A percentile compares a stretch with the other conserved stretches of the same genome.
phyloP scores from a whole-genome alignment of 1,140 invertebrate genomes.

The Piezodorus guildinii region DNA sequence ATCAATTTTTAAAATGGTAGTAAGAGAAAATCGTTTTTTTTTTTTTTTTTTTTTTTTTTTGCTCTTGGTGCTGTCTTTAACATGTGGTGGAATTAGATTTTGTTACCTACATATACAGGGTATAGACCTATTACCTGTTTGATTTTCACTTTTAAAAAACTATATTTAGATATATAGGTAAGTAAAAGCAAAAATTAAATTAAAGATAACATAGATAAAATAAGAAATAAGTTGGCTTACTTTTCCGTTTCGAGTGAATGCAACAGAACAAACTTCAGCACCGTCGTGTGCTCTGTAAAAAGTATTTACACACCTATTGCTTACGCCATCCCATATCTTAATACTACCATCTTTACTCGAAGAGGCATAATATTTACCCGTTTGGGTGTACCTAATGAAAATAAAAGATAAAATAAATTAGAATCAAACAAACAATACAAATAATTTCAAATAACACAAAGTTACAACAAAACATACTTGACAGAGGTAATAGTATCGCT shows the following conservation, averaged over 20 bases:
- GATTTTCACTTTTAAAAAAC: too few relatives aligned
- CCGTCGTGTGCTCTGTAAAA: constrained; percentile 90
- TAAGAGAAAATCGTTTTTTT: too few relatives aligned
- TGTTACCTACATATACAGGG: too few relatives aligned
- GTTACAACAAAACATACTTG: constrained; percentile 42
- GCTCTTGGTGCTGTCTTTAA: too few relatives aligned
- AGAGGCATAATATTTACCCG: constrained; percentile 80
- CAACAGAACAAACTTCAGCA: constrained; percentile 83
- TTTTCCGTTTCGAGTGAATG: constrained; percentile 94
- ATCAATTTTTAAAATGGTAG: too few relatives aligned
- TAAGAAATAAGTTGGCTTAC: constrained; percentile 38
- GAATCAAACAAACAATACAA: neutral
- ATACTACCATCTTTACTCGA: constrained; percentile 87
- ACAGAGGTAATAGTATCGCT: constrained; percentile 72
- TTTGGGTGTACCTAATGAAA: constrained; percentile 48
- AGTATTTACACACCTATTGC: constrained; percentile 87
- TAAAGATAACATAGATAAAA: too few relatives aligned
- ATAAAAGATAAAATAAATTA: neutral
- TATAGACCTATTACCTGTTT: too few relatives aligned
- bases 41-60: too few relatives aligned
- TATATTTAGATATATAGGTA: too few relatives aligned
- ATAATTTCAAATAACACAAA: neutral
- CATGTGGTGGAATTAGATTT: too few relatives aligned
- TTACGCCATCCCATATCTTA: constrained; percentile 93
- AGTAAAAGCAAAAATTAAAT: too few relatives aligned